phyloP scores from a whole-genome alignment of 2,888 invertebrate genomes.

The Troides oblongomaculatus region DNA sequence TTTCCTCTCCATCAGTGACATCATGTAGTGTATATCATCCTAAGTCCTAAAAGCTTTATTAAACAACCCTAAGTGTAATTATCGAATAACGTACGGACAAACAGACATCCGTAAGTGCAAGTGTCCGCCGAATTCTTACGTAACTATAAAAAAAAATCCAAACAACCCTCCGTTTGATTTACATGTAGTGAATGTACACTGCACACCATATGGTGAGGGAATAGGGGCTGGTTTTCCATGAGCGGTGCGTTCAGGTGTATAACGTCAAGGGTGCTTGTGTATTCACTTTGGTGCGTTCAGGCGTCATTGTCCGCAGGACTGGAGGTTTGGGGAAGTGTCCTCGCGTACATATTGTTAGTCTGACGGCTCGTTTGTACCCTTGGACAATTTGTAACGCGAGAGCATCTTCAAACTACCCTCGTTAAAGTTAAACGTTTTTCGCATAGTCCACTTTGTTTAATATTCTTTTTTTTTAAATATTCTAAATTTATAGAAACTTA shows the following conservation, averaged over 20 bases:
- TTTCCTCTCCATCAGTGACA: no score
- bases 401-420: constrained; percentile 20
- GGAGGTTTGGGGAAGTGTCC: constrained; percentile 37
- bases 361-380: constrained; percentile 28
- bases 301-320: constrained; percentile 35
- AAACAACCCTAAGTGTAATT: constrained; percentile 14
- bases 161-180: neutral
- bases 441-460: neutral
- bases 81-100: constrained; percentile 26
- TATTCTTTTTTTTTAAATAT: no score
- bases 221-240: constrained; percentile 2
- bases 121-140: constrained; percentile 17
- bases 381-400: constrained; percentile 31
- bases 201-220: neutral
- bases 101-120: constrained; percentile 21
- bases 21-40: no score
- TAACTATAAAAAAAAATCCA: neutral
- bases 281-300: constrained; percentile 33
- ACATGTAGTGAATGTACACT: neutral
- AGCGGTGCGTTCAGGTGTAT: constrained; percentile 3
- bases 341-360: constrained; percentile 27
- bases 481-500: no score
- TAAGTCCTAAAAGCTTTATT: neutral
- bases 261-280: constrained; percentile 32
- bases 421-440: neutral